phyloP scores from a whole-genome alignment of 1,140 invertebrate species.

The Caenorhabditis briggsae region DNA sequence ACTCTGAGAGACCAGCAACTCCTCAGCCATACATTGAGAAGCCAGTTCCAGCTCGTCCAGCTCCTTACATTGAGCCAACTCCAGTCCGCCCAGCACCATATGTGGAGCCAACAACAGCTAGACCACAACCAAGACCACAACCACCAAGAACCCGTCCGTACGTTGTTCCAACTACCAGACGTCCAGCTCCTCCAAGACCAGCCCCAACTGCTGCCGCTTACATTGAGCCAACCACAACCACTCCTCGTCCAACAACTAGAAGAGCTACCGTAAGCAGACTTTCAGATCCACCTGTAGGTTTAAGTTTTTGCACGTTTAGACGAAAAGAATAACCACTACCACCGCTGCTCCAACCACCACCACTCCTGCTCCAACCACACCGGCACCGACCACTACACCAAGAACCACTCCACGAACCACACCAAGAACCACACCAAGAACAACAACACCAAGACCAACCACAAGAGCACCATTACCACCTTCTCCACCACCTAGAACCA shows the following conservation, averaged over 20 bases:
- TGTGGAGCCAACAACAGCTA: constrained; percentile 7
- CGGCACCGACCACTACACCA: constrained; percentile 1
- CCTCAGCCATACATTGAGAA: neutral
- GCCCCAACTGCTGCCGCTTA: neutral
- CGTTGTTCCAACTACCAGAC: neutral
- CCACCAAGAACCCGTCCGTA: constrained; percentile 48
- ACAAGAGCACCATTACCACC: constrained; percentile 34
- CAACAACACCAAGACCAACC: neutral
- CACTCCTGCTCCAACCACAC: neutral
- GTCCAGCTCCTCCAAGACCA: neutral
- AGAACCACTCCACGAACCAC: neutral
- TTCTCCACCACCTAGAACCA: constrained; percentile 32
- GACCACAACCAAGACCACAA: constrained; percentile 29
- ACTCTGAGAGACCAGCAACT: neutral
- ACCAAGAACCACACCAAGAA: neutral
- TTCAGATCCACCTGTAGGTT: constrained; percentile 43
- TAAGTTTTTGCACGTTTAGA: constrained; percentile 33
- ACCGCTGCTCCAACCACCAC: neutral
- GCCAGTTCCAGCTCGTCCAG: neutral
- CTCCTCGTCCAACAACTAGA: constrained; percentile 4
- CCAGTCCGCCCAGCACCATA: neutral
- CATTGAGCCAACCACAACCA: constrained; percentile 19
- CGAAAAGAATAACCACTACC: constrained; percentile 16
- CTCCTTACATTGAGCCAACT: neutral
- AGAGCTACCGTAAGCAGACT: constrained; percentile 50